Conservation (phyloP, 2,888 invertebrate species). For the Drosophila pegasa region DNA sequence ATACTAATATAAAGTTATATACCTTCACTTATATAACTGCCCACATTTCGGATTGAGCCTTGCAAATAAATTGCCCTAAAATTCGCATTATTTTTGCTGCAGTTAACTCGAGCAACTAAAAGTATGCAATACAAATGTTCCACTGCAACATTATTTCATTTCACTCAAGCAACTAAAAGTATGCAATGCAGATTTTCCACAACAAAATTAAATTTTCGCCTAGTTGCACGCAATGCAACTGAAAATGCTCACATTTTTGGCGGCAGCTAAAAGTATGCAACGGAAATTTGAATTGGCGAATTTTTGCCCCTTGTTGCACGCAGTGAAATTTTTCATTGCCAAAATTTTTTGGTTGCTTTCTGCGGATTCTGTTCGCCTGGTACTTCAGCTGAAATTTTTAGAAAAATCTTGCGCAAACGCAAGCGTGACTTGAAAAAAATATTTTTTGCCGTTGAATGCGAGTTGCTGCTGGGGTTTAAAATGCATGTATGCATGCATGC, state of each 20-base stretch:
- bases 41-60: not conserved
- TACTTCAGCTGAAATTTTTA: conserved; percentile 7
- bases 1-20: too few species aligned
- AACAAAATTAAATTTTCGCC: not conserved
- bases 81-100: too few species aligned
- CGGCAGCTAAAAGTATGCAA: conserved; percentile 7
- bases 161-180: conserved; percentile 2
- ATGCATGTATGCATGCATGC: too few species aligned
- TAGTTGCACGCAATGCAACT: not conserved
- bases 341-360: not conserved
- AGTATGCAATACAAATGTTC: not conserved
- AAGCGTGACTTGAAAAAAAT: too few species aligned
- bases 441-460: too few species aligned
- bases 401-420: conserved; percentile 5
- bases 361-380: conserved; percentile 5
- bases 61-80: not conserved
- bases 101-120: not conserved
- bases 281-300: not conserved
- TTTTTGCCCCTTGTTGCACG: not conserved
- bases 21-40: too few species aligned
- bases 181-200: not conserved
- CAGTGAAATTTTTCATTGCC: not conserved
- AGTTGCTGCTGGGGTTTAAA: too few species aligned
- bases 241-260: too few species aligned
- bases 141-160: too few species aligned